A percentile compares a stretch with the other conserved stretches of the same genome.
Conservation (phyloP, 2,888 invertebrate species). For the Aphodius granarius region DNA sequence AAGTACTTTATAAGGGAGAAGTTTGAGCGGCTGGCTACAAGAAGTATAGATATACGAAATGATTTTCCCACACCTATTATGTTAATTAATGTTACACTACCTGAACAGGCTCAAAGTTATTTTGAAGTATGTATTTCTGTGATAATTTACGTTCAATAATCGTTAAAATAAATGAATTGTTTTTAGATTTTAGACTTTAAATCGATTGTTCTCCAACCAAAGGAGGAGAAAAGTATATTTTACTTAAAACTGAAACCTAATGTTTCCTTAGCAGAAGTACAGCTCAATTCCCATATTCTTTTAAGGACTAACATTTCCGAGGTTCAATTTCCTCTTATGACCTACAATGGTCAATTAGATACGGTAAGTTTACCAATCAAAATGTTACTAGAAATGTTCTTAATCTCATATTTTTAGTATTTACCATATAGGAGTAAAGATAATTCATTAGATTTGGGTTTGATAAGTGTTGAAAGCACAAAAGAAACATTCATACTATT, state of each 20-base stretch:
- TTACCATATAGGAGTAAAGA: conserved; percentile 51
- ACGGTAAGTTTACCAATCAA: conserved; percentile 54
- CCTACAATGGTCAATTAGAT: conserved; percentile 73
- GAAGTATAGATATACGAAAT: conserved; percentile 62
- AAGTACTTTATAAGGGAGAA: conserved; percentile 53
- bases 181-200: conserved; percentile 64
- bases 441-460: conserved; percentile 63
- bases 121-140: conserved; percentile 59
- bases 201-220: conserved; percentile 62
- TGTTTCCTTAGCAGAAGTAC: conserved; percentile 56
- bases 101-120: conserved; percentile 60
- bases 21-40: conserved; percentile 58
- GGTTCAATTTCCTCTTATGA: conserved; percentile 68
- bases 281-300: conserved; percentile 64
- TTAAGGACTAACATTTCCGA: conserved; percentile 76
- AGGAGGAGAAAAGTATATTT: conserved; percentile 61
- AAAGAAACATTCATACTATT: conserved; percentile 73
- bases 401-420: conserved; percentile 40
- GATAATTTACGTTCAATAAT: conserved; percentile 5
- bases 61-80: conserved; percentile 73
- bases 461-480: conserved; percentile 64
- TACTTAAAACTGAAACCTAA: conserved; percentile 59
- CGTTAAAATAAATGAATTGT: conserved; percentile 21
- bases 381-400: background rate
- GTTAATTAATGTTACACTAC: conserved; percentile 70